Conservation (phyloP, 2,113 vertebrate species). For the Motacilla tschutschensis region DNA sequence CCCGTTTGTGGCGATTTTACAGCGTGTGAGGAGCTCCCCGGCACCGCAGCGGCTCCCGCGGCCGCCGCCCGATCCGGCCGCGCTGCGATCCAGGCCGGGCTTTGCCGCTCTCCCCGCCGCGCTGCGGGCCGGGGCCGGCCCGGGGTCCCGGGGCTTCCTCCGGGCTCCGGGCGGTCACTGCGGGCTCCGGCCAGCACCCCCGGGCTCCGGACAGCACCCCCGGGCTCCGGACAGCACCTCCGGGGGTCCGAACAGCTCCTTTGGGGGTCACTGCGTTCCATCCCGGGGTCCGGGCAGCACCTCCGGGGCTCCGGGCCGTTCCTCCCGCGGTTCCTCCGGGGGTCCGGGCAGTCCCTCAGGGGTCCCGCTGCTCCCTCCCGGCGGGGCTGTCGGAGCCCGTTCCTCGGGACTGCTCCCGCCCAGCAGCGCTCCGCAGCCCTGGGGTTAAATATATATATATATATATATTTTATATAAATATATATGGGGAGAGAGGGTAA, state of each 20-base stretch:
- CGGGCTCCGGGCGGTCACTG: neutral
- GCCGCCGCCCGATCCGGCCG: neutral
- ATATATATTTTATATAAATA: neutral
- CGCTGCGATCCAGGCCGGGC: neutral
- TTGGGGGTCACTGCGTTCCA: too few species aligned
- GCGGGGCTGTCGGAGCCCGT: neutral
- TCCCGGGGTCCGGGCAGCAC: accelerated
- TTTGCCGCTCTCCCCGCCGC: neutral
- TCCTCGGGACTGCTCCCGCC: neutral
- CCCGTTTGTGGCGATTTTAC: neutral
- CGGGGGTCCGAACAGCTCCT: neutral
- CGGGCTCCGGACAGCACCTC: neutral
- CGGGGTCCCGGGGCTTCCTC: neutral
- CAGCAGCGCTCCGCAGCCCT: neutral
- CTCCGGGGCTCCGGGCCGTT: neutral
- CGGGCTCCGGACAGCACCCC: neutral
- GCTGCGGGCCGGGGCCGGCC: neutral
- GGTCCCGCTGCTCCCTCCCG: neutral
- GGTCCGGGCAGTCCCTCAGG: neutral
- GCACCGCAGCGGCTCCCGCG: neutral
- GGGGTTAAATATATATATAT: neutral
- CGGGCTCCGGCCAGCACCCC: neutral
- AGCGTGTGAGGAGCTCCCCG: neutral
- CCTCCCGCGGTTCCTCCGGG: too few species aligned
- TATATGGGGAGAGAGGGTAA: neutral